phyloP scores from a whole-genome alignment of 2,797 vertebrate genomes.

The Heterohyrax brucei region DNA sequence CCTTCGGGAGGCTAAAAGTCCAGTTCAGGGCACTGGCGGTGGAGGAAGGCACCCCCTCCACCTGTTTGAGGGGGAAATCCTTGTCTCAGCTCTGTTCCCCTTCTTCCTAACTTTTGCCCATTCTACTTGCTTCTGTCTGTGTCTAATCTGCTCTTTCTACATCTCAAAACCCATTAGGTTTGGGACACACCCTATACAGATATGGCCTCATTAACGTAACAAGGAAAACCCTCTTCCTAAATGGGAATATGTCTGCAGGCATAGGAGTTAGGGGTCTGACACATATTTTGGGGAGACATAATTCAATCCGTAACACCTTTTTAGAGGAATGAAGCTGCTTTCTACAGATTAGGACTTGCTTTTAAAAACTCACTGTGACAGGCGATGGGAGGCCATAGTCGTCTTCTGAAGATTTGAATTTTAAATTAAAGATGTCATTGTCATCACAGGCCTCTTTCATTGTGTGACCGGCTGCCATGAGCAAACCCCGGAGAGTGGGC shows the following conservation, averaged over 20 bases:
- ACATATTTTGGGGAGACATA: not conserved
- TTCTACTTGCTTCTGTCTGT: not conserved
- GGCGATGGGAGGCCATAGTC: not conserved
- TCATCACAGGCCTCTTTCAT: not conserved
- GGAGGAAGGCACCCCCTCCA: not conserved
- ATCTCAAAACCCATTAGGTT: not conserved
- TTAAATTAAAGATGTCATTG: constrained; percentile 11
- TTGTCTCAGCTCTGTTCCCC: too few species aligned
- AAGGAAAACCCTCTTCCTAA: not conserved
- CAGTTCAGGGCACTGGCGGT: not conserved
- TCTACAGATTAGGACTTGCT: not conserved
- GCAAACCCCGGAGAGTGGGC: not conserved
- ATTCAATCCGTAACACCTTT: not conserved
- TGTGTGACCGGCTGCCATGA: rapidly evolving
- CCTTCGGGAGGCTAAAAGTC: not conserved
- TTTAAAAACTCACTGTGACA: constrained; percentile 15
- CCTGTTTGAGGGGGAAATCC: not conserved
- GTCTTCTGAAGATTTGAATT: constrained; percentile 58
- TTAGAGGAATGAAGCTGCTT: not conserved
- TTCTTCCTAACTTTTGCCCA: too few species aligned
- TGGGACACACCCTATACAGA: not conserved
- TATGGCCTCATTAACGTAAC: not conserved
- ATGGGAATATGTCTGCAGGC: not conserved
- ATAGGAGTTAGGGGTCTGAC: too few species aligned
- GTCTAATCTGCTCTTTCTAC: not conserved